Conservation (phyloP, 2,888 invertebrate species). For the Germaria angustata region DNA sequence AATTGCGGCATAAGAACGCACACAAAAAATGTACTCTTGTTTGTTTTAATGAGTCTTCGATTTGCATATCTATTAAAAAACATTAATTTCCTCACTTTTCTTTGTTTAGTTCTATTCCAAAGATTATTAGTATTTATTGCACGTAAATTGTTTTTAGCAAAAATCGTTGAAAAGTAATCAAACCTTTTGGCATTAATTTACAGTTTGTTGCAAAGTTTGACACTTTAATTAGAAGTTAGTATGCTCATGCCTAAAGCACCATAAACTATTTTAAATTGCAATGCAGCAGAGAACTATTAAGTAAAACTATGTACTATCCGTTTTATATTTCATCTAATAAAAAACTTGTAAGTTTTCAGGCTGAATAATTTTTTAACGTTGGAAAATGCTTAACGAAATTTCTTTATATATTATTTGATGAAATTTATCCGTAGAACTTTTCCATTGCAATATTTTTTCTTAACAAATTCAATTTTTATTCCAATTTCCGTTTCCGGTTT, state of each 20-base stretch:
- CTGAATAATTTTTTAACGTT: too few relatives aligned
- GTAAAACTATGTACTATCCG: too few relatives aligned
- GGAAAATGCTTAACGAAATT: too few relatives aligned
- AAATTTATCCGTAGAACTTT: slow-evolving; percentile 4
- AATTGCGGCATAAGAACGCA: too few relatives aligned
- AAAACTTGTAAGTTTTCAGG: too few relatives aligned
- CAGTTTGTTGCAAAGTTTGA: slow-evolving; percentile 32
- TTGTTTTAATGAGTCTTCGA: too few relatives aligned
- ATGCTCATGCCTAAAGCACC: not conserved
- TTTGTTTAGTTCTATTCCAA: not conserved
- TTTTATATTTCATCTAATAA: too few relatives aligned
- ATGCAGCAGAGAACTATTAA: too few relatives aligned
- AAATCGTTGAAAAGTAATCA: slow-evolving; percentile 41
- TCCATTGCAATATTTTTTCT: not conserved
- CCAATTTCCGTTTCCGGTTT: slow-evolving; percentile 58
- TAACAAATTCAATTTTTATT: slow-evolving; percentile 52
- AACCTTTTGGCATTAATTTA: slow-evolving; percentile 6
- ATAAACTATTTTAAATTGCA: not conserved
- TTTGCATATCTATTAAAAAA: not conserved
- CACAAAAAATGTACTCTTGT: too few relatives aligned
- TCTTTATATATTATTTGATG: not conserved
- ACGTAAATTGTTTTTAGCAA: not conserved
- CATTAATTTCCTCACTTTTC: not conserved
- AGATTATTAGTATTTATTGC: too few relatives aligned
- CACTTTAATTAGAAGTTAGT: slow-evolving; percentile 45